phyloP scores from a whole-genome alignment of 1,140 invertebrate species.

The Zaprionus davidi region DNA sequence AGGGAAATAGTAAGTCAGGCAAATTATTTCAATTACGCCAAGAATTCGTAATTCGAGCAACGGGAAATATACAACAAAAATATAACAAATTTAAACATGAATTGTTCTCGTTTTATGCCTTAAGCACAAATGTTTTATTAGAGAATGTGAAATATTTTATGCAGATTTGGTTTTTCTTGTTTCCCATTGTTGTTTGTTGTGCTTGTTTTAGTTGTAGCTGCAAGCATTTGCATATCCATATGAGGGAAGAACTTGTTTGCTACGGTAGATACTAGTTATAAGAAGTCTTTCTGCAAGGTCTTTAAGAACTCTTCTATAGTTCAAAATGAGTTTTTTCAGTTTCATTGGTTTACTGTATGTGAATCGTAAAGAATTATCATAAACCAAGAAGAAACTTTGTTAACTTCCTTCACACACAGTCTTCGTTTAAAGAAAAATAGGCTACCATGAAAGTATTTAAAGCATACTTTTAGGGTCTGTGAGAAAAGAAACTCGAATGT shows the following conservation, averaged over 20 bases:
- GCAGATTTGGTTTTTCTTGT: constrained; percentile 8
- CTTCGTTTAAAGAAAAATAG: too few relatives aligned
- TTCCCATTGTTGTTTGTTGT: not conserved
- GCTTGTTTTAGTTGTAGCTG: not conserved
- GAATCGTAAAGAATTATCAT: too few relatives aligned
- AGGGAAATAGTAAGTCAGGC: not conserved
- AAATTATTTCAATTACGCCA: not conserved
- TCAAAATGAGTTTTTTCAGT: too few relatives aligned
- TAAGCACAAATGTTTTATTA: not conserved
- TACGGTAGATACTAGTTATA: not conserved
- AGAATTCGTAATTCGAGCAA: not conserved
- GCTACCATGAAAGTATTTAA: not conserved
- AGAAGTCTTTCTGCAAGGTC: too few relatives aligned
- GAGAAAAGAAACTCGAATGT: not conserved
- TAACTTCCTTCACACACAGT: too few relatives aligned
- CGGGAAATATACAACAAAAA: not conserved
- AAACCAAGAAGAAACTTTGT: too few relatives aligned
- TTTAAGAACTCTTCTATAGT: too few relatives aligned
- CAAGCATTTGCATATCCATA: not conserved
- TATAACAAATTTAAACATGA: not conserved
- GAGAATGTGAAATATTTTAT: constrained; percentile 20
- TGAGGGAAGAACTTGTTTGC: not conserved
- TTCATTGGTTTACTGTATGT: too few relatives aligned
- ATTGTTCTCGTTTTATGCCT: not conserved
- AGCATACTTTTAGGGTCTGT: not conserved